Base-by-base conservation (phyloP, 2,888 invertebrate genomes). In the Netelia melanura region DNA sequence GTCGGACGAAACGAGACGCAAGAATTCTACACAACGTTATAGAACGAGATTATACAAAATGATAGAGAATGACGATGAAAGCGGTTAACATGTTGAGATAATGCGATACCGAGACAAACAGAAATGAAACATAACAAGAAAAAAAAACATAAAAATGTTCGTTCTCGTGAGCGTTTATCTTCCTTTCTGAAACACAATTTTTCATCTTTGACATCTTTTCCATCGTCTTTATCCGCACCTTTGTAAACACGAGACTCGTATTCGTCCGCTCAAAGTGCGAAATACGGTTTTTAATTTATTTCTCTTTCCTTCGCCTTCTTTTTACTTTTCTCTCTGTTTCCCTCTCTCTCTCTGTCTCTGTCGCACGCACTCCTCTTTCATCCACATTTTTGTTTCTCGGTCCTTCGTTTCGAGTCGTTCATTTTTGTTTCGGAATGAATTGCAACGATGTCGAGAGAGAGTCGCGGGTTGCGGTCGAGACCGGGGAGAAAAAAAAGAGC, bases 31-130 rank as follows among this genome's bases (percentile, higher is more conserved):
- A 64, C 75, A 62, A 65, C 25, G 30, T 17, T 11, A 72, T 48
- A 68, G 67, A 77, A 52, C 11, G 44, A 72, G 75, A 65, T 44
- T 58, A 62, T 54, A 78, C 30, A 54, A 76, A 81, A 70, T 43
- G 64, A 81, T 84, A 84, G 88, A 88, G 86, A 83, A 84, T 81
- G 54, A 83, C 86, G 88, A 89, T 89, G 77, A 87, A 89, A 89
- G 90, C 90, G 88, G 89, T 90, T 9, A 64, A 77, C 25, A 91
- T 90, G 48, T 21, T 52, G 23, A n/a, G 56, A 70, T 70, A 62
- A 62, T 64, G 8, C 11, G 21, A 21, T 43, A 30, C 10, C 17
- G 56, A 17, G 25, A n/a, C 11, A 17, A 30, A 44, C 25, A 3
- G 30, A 70, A 8, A 56, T 5, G 44, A 67, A 21, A 56, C 8